Conservation (phyloP, 1,140 invertebrate species). For the Anastrepha ludens region DNA sequence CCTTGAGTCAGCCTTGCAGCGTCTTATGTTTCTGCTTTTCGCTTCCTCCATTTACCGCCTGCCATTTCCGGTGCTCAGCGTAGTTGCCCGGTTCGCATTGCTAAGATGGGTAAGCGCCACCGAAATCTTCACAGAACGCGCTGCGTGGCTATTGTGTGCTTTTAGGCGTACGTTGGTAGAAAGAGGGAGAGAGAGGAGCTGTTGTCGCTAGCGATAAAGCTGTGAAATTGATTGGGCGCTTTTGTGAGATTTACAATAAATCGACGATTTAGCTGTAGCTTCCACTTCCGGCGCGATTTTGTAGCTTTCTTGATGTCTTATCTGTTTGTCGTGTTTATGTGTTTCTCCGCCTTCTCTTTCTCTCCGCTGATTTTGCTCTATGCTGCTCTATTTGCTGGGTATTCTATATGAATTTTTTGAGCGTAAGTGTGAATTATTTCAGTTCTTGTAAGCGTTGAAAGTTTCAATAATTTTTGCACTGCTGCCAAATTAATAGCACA, state of each 20-base stretch:
- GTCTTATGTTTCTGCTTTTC: background rate
- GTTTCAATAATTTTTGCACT: constrained; percentile 9
- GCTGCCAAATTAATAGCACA: background rate
- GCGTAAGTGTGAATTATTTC: background rate
- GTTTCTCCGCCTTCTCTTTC: background rate
- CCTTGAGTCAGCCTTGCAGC: too few relatives aligned
- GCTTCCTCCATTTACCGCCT: background rate
- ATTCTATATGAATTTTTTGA: background rate
- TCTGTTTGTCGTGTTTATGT: background rate
- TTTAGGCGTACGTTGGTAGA: background rate
- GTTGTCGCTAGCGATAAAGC: background rate
- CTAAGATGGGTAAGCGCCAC: background rate
- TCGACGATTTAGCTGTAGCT: background rate
- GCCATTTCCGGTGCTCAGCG: background rate
- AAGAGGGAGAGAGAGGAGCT: background rate
- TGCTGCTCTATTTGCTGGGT: background rate
- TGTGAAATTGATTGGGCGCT: background rate
- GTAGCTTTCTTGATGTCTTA: background rate
- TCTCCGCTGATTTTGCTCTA: background rate
- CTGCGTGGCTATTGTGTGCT: background rate
- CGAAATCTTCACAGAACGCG: background rate
- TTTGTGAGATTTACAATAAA: constrained; percentile 6
- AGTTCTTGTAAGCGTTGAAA: background rate
- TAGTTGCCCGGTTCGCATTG: too few relatives aligned
- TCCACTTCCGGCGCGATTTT: background rate